Conservation (phyloP, 2,888 invertebrate species). For the Agapostemon virescens region DNA sequence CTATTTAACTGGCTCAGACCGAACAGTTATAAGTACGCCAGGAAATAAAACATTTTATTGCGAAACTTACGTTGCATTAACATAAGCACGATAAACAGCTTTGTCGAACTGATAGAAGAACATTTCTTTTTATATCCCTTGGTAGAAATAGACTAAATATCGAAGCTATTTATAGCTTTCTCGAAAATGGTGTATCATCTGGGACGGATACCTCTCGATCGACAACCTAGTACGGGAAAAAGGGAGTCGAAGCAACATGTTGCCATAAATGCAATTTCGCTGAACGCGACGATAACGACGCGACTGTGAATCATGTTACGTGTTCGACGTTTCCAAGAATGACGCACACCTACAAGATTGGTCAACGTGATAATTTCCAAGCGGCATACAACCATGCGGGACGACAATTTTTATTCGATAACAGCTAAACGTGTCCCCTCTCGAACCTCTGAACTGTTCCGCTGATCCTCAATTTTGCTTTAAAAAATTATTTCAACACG, state of each 20-base stretch:
- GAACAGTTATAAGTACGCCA: no score
- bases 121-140: no score
- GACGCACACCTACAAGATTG: constrained; percentile 16
- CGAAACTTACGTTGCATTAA: no score
- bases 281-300: background rate
- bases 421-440: background rate
- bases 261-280: constrained; percentile 1
- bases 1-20: no score
- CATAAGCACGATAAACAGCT: no score
- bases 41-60: no score
- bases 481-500: no score
- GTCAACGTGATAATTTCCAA: constrained; percentile 11
- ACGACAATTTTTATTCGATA: background rate
- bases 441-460: background rate
- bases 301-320: constrained; percentile 24
- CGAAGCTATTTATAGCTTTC: no score
- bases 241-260: background rate
- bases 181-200: background rate
- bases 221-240: background rate
- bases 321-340: constrained; percentile 13
- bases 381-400: background rate
- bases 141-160: no score
- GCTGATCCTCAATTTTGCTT: background rate
- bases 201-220: background rate
- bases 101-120: no score